Conservation (phyloP, 2,113 vertebrate genomes). For the Phylloscopus trochilus region DNA sequence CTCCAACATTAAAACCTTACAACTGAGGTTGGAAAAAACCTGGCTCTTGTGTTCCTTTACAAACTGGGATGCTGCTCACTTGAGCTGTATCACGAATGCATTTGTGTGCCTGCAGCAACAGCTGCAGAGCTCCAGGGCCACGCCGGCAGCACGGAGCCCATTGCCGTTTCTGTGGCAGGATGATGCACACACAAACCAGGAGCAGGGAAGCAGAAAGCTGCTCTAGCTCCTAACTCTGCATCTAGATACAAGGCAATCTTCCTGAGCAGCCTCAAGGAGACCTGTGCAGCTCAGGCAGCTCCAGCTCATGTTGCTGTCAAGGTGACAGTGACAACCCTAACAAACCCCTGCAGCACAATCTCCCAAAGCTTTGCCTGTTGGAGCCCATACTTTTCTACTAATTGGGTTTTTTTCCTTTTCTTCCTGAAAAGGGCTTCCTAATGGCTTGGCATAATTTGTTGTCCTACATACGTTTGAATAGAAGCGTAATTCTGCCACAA, state of each 20-base stretch:
- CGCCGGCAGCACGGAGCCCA: not conserved
- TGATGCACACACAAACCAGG: fast-evolving
- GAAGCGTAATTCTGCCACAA: not conserved
- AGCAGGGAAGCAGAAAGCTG: not conserved
- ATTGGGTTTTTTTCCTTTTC: not conserved
- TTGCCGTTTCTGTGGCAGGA: fast-evolving
- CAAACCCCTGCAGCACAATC: not conserved
- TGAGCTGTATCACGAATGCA: fast-evolving
- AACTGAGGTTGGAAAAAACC: not conserved
- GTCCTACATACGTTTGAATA: not conserved
- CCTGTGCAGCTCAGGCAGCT: not conserved
- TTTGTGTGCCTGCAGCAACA: not conserved
- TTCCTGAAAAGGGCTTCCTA: not conserved
- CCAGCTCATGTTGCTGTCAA: not conserved
- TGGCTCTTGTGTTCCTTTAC: not conserved
- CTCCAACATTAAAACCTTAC: not conserved
- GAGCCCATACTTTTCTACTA: not conserved
- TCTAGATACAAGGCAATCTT: fast-evolving
- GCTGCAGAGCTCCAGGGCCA: not conserved
- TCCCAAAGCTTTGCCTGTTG: not conserved
- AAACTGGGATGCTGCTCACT: not conserved
- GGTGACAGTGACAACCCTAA: not conserved
- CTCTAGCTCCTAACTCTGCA: fast-evolving
- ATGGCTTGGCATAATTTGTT: not conserved
- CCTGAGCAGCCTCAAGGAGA: not conserved